Percentiles rank a stretch among this genome's conserved stretches.
These are phyloP conservation scores for Numenius phaeopus DNA, from an alignment of 2,797 vertebrate species.

Conservation along the genomic window DNA sequence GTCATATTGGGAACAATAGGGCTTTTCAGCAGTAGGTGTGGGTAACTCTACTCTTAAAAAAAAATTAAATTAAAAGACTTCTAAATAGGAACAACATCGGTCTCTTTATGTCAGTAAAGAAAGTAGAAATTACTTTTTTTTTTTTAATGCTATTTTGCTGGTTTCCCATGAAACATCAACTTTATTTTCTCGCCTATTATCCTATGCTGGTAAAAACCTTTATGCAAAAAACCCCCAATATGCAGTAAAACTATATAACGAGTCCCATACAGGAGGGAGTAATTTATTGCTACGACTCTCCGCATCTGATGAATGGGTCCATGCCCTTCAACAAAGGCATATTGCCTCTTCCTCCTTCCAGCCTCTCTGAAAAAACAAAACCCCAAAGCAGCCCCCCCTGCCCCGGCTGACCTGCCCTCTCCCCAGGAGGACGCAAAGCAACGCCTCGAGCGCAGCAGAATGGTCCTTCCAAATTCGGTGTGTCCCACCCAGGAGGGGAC, in stretches of 20 bases:
- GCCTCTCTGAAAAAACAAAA: not conserved
- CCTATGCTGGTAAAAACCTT: not conserved
- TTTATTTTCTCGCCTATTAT: not conserved
- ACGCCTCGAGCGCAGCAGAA: accelerated
- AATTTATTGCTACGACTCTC: not conserved
- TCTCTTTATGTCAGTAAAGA: not conserved
- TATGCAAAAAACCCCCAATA: not conserved
- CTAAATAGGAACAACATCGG: not conserved
- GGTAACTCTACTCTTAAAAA: not conserved
- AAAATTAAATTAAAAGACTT: not conserved
- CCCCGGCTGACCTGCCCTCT: not conserved
- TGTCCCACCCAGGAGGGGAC: not conserved
- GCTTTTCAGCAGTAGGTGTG: not conserved
- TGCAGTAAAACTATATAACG: not conserved
- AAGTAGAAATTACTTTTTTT: not conserved
- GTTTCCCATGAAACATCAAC: not conserved
- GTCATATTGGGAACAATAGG: not conserved
- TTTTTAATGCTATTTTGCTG: not conserved
- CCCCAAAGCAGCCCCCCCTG: not conserved
- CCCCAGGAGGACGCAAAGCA: accelerated
- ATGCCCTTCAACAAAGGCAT: not conserved
- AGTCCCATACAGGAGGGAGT: not conserved
- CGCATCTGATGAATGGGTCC: not conserved
- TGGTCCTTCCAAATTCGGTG: not conserved
- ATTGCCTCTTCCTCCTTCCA: not conserved